Conservation (phyloP, 2,113 vertebrate genomes). For the Pseudorhombus dupliciocellatus region DNA sequence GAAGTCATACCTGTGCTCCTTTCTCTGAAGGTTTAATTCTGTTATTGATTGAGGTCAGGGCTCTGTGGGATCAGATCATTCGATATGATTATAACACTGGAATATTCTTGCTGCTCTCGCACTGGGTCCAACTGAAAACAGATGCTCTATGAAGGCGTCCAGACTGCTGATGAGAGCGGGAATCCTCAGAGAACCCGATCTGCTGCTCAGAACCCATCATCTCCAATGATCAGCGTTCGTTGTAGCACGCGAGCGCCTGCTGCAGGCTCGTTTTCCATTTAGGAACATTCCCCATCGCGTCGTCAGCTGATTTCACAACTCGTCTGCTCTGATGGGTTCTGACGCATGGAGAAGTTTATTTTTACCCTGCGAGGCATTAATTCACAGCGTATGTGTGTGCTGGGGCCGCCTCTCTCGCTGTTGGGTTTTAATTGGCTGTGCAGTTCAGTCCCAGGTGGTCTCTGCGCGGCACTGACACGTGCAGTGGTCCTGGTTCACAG, state of each 20-base stretch:
- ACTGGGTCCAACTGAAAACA: not conserved
- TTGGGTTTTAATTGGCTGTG: conserved; percentile 51
- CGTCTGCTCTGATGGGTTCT: conserved; percentile 10
- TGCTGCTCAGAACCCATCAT: not conserved
- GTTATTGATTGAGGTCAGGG: no score
- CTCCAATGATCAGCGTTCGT: not conserved
- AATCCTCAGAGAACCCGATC: not conserved
- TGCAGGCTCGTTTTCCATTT: not conserved
- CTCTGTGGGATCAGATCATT: no score
- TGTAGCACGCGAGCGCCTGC: not conserved
- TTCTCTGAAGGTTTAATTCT: no score
- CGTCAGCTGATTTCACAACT: conserved; percentile 6
- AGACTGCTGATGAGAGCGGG: not conserved
- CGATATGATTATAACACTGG: not conserved
- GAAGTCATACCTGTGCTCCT: no score
- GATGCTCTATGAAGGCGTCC: not conserved
- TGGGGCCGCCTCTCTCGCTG: not conserved
- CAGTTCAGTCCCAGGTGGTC: conserved; percentile 40
- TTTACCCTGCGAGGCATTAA: conserved; percentile 17
- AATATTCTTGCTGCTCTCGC: not conserved
- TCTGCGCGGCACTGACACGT: conserved; percentile 1
- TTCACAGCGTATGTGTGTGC: conserved; percentile 2
- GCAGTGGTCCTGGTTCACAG: conserved; percentile 3
- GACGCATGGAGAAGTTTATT: conserved; percentile 25
- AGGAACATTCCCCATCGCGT: not conserved